A percentile compares a stretch with the other conserved stretches of the same genome.
Evolutionary conservation across 2,888 invertebrate species (phyloP).

Genomic region (Carabus problematicus): DNA sequence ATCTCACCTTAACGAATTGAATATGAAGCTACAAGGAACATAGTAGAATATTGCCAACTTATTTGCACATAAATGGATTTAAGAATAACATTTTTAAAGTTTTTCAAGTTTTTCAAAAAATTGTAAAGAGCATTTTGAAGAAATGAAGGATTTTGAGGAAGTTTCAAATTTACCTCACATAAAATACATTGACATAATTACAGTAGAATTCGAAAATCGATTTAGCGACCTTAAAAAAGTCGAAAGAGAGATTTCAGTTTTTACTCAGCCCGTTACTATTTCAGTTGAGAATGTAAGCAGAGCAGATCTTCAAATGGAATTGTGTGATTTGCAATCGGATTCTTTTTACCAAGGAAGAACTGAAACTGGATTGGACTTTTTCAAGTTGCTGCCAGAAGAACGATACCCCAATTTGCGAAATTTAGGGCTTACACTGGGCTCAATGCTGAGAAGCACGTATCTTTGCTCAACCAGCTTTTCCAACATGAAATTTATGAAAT

Average conservation of each 20-base stretch:
- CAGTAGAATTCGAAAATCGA: conserved; percentile 39
- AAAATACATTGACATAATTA: conserved; percentile 36
- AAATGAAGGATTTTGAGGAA: conserved; percentile 43
- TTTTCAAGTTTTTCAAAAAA: conserved; percentile 40
- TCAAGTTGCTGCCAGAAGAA: conserved; percentile 45
- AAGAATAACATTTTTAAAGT: conserved; percentile 40
- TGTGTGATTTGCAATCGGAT: conserved; percentile 39
- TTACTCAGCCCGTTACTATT: conserved; percentile 31
- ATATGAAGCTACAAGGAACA: conserved; percentile 42
- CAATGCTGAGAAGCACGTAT: conserved; percentile 45
- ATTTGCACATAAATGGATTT: conserved; percentile 40
- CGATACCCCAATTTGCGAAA: conserved; percentile 45
- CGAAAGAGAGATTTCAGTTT: conserved; percentile 28
- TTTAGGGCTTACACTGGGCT: conserved; percentile 43
- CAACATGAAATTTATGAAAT: conserved; percentile 42
- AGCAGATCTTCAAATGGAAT: conserved; percentile 29
- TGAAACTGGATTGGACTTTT: conserved; percentile 44
- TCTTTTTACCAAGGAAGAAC: conserved; percentile 44
- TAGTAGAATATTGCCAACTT: conserved; percentile 39
- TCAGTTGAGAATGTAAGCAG: conserved; percentile 31
- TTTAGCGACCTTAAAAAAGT: conserved; percentile 30
- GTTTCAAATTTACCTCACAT: conserved; percentile 39
- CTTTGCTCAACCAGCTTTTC: conserved; percentile 44
- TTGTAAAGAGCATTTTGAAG: conserved; percentile 43
- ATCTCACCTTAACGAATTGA: conserved; percentile 43